Evolutionary conservation across 2,888 invertebrate genomes (phyloP), one percentile per base, ranked within the genome.

Genomic region (Seladonia tumulorum): DNA sequence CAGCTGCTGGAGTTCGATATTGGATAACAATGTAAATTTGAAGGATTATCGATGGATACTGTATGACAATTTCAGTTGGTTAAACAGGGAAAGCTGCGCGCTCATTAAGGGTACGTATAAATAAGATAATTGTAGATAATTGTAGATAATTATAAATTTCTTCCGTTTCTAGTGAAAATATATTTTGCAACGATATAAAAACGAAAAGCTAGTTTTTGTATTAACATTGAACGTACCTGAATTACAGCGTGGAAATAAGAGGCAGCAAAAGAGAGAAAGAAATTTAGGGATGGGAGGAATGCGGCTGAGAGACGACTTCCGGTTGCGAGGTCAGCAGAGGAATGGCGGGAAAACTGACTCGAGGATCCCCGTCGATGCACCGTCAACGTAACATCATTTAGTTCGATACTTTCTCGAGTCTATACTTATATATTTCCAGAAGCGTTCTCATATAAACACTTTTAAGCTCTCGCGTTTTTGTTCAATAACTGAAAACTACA

Each of bases 351-450:
- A 86, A 89, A 88, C 77, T 80, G 76, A 81, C 80, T 80, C 35
- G 75, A 84, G 82, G 75, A 70, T 78, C 57, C 78, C 47, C 68
- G 57, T 75, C 74, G 47, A 63, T 70, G 57, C 71, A 25, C 68
- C 71, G 68, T 63, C 63, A 49, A 73, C 68, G 77, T 89, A 89
- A 89, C 85, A 80, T 73, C 81, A 79, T 89, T 89, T 85, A 85
- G 84, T 71, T 66, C n/a, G 53, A 49, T 73, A 72, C 79, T 79
- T 83, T 85, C 79, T 83, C 81, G 63, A 47, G 60, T 71, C 74
- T 68, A 81, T 60, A 76, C 73, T 68, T 74, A 68, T 60, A 63
- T 57, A n/a, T 57, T 35, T 77, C 57, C 8, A 39, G 47, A 68
- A 81, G 57, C 79, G n/a, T 79, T 70, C 72, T 83, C 79, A 84